phyloP scores from a whole-genome alignment of 2,797 vertebrate species.

The Xiphophorus birchmanni region DNA sequence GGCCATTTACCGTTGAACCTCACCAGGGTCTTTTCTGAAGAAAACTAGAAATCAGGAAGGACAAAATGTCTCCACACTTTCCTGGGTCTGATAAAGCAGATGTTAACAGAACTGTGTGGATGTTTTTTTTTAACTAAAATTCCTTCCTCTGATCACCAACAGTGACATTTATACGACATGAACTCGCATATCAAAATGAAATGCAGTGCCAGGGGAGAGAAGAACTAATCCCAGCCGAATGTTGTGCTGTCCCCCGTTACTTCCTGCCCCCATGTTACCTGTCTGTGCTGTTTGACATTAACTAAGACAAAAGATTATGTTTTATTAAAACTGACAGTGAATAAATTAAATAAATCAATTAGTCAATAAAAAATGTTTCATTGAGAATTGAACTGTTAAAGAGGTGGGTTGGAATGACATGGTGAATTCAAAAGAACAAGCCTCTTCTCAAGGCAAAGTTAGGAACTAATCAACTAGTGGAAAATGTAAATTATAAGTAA shows the following conservation, averaged over 20 bases:
- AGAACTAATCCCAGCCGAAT: neutral
- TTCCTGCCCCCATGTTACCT: neutral
- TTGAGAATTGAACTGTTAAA: no score
- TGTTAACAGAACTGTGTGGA: neutral
- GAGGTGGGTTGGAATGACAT: no score
- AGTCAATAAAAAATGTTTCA: no score
- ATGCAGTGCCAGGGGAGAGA: neutral
- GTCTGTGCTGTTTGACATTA: no score
- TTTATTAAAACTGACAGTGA: no score
- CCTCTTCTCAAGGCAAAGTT: no score
- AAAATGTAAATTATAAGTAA: no score
- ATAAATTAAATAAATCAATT: no score
- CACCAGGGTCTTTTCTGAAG: constrained; percentile 1
- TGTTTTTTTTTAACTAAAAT: neutral
- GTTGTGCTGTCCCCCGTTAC: neutral
- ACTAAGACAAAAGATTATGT: no score
- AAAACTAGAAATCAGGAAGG: constrained; percentile 20
- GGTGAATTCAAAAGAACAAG: no score
- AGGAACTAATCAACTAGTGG: no score
- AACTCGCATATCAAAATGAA: neutral
- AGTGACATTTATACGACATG: neutral
- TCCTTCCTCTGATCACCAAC: neutral
- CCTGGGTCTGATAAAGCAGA: constrained; percentile 28
- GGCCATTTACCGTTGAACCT: constrained; percentile 1
- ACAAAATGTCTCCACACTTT: neutral